phyloP scores from a whole-genome alignment of 2,113 vertebrate species.

The Rhizomys pruinosus region DNA sequence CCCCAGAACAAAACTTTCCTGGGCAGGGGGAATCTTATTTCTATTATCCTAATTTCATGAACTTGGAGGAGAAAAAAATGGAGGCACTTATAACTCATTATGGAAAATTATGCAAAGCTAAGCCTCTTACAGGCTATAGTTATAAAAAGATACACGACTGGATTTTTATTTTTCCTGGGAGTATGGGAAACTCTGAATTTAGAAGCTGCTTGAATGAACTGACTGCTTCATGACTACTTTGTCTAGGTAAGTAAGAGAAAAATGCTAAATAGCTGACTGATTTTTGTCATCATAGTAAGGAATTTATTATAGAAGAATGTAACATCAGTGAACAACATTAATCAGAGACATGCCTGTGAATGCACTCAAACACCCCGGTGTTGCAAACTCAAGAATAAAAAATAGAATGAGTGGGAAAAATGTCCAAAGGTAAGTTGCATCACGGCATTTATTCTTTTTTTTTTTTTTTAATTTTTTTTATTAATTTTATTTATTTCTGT shows the following conservation, averaged over 20 bases:
- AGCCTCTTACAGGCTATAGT: constrained; percentile 39
- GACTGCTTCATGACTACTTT: not conserved
- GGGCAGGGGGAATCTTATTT: constrained; percentile 50
- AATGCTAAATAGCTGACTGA: not conserved
- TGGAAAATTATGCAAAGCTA: constrained; percentile 60
- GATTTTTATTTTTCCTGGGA: not conserved
- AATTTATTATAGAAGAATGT: not conserved
- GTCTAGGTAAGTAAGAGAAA: not conserved
- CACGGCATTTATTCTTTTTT: no score
- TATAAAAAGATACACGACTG: constrained; percentile 53
- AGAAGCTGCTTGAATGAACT: not conserved
- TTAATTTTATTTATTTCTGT: no score
- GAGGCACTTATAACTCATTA: constrained; percentile 64
- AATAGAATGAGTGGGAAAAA: not conserved
- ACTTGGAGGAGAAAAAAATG: constrained; percentile 45
- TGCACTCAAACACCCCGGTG: not conserved
- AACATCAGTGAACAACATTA: not conserved
- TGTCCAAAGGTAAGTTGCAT: not conserved
- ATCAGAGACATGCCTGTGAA: not conserved
- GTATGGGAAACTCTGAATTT: not conserved
- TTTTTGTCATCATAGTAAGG: not conserved
- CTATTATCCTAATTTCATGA: constrained; percentile 70
- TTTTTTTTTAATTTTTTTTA: no score
- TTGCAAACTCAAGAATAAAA: not conserved
- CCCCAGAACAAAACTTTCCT: constrained; percentile 53